Conservation (phyloP, 1,140 invertebrate species). For the Propsilocerus akamusi region DNA sequence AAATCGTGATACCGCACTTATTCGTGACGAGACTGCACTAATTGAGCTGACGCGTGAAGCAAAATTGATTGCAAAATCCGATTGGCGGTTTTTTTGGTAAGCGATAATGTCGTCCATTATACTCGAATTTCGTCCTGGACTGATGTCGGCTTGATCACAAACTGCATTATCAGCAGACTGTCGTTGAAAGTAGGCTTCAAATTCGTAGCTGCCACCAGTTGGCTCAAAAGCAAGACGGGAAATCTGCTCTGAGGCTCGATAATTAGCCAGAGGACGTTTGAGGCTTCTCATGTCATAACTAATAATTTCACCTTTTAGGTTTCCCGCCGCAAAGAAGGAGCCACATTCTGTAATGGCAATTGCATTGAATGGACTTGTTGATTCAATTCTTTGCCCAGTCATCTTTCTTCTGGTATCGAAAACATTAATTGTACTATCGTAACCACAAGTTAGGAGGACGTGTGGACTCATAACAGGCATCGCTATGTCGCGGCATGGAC, state of each 20-base stretch:
- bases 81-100: not conserved
- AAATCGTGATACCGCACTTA: not conserved
- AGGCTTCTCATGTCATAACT: slow-evolving; percentile 19
- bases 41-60: not conserved
- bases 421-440: slow-evolving; percentile 21
- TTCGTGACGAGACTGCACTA: not conserved
- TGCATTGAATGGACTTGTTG: slow-evolving; percentile 16
- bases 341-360: slow-evolving; percentile 19
- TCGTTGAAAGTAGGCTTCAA: not conserved
- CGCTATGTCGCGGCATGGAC: slow-evolving; percentile 18
- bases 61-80: not conserved
- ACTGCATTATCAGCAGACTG: not conserved
- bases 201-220: not conserved
- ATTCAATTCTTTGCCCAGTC: slow-evolving; percentile 10
- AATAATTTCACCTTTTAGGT: slow-evolving; percentile 21
- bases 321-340: slow-evolving; percentile 19
- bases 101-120: not conserved
- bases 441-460: slow-evolving; percentile 18
- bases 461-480: slow-evolving; percentile 15
- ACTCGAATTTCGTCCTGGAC: not conserved
- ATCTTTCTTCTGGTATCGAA: slow-evolving; percentile 18
- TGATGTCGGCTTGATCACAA: not conserved
- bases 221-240: not conserved
- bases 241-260: slow-evolving; percentile 12
- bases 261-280: slow-evolving; percentile 12